Base-by-base conservation (phyloP, 2,797 vertebrate species). In the Anguilla pacifica region DNA sequence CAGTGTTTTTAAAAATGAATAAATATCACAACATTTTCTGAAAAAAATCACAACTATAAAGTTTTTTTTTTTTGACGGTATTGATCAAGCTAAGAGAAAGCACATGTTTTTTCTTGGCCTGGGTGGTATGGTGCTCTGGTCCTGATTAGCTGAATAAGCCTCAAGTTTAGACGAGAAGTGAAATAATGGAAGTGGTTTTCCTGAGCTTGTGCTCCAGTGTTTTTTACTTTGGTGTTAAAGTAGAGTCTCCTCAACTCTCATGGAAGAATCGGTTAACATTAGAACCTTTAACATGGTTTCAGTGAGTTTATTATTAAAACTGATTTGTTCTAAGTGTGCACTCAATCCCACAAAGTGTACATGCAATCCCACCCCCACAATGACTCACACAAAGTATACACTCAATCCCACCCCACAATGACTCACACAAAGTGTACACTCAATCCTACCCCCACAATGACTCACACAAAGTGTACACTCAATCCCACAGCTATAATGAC, bases 11-110 rank as follows among this genome's bases (percentile, higher is more conserved):
- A 5, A 51, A 5, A 5, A 51, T 72, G 11, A 31, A 72, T 25
- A 72, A 2, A 3, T 31, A n/a, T 11, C 11, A 79, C 51, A 59
- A 57, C 81, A 74, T 77, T 86, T 55, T 19, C 53, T 59, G 70
- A 22, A 72, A 13, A 31, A 72, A 72, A 72, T 72, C 22, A 25
- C 28, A 35, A 72, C 28, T 31, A 31, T 61, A 55, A 86, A 61
- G 13, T 25, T 51, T 6, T 22, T 46, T 22, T 46, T 17, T 13
- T 43, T 22, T 79, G 72, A 17, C 39, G 28, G 4, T 17, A 70
- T 86, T 86, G 19, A 61, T 35, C 15, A 79, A 81, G n/a, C 51
- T 86, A 57, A 79, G 31, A 79, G 72, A 59, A 86, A 81, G n/a
- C 67, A 72, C 67, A 72, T 72, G 67, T 72, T 72, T n/a, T 72